Base-by-base conservation (phyloP, 1,140 invertebrate genomes). In the Polypedilum pembai region DNA sequence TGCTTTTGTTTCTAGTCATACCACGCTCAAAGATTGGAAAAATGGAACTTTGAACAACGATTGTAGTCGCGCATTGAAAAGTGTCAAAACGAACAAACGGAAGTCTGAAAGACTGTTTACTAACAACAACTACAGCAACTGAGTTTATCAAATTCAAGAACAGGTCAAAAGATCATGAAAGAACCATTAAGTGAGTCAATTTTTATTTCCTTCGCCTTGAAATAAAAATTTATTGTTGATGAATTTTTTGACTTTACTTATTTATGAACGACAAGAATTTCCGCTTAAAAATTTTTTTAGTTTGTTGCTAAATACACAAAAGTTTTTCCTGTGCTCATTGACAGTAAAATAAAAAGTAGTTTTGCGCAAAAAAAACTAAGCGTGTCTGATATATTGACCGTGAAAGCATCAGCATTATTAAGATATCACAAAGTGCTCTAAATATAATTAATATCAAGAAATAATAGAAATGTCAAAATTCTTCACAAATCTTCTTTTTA, bases 231-330 rank as follows among this genome's bases (percentile, higher is more conserved):
- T 56, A n/a, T 56, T 56, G 45, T 12, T 56, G 45, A n/a, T 56
- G 45, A 4, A n/a, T 12, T 56, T 56, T 12, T 56, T 56, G 45
- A 56, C n/a, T 56, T 56, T 12, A 56, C 45, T 56, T 56, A 56
- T 56, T 56, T 56, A 56, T 56, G 45, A 56, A n/a, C 45, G 45
- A n/a, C 45, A 56, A 56, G 45, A 56, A 56, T 56, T 56, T 56
- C 45, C 45, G 45, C 45, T 56, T 56, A 56, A 56, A 56, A 56
- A n/a, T 56, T 12, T 4, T 33, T n/a, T 56, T 56, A 56, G n/a
- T 45, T 45, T 45, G 15, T n/a, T 56, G 45, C n/a, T 12, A n/a
- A 56, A 45, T 15, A 56, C 12, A n/a, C n/a, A 33, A 33, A n/a
- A n/a, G 45, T 56, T 56, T n/a, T 56, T 56, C n/a, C 45, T 56